Base-by-base conservation (phyloP, 2,113 vertebrate genomes). In the Glaucomys volans region DNA sequence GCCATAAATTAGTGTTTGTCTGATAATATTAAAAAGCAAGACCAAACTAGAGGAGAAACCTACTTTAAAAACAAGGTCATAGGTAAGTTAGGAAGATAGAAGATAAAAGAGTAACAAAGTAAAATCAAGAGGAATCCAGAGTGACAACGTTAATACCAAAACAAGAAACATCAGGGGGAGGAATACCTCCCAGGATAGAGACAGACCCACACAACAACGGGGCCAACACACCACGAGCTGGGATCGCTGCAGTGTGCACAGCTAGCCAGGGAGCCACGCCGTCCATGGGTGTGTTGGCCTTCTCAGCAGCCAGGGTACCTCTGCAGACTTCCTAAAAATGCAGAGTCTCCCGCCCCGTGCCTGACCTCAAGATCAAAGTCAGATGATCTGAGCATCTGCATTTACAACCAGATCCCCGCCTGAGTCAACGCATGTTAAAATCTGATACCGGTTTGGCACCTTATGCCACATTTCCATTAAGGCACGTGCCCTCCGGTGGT, bases 241-340 rank as follows among this genome's bases (percentile, higher is more conserved):
- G 5, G 24, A 44, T 16, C n/a, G 20, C 57, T 52, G 52, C 16
- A 3, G 14, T 9, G 2, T 8, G 24, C 3, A 14, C 57, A 26
- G 0, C 3, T 44, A 35, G 75, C 67, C 28, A 84, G 4, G 47
- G 77, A 83, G 52, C 44, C 35, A 85, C 71, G 28, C 50, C 74
- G 26, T 30, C 72, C 44, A 11, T 16, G 6, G 50, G 18, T 26
- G 26, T 59, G 24, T 26, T 59, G 26, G 8, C 37, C 67, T 54
- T 17, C 4, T 22, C 24, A 32, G 13, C 18, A 35, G 8, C 14
- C 4, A 0, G 28, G 30, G 5, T 6, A 10, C 59, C 13, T 11
- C 16, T 20, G 35, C 40, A 22, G 85, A 47, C 47, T 85, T 52
- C 16, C 16, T 50, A 52, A 37, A 90, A 37, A 30, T 13, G 30